Evolutionary conservation across 2,797 vertebrate genomes (phyloP), one percentile per base, ranked within the genome.

Genomic region (Myioborus melanocephalus): DNA sequence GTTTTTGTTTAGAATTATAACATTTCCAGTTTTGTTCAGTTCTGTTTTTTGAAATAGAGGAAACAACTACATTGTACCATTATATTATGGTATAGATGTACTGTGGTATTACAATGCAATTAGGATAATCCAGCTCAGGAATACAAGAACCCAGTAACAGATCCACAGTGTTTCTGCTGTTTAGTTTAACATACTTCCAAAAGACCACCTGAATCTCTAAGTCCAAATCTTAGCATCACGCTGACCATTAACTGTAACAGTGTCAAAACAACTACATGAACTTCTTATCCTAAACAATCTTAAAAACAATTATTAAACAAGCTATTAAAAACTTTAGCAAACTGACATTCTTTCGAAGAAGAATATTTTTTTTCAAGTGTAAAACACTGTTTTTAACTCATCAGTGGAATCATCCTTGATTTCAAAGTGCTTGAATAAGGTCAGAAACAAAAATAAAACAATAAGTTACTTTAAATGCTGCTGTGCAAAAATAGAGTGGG

Each of bases 201-300:
- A 39, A 94, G 79, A 94, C 44, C 63, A 91, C 50, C 41, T 84
- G 72, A 91, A 60, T 75, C 86, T 70, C 35, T 41, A 65, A 95
- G 85, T 73, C 59, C 64, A 64, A 77, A 60, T 53, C 53, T 70
- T 28, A 81, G 21, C 37, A 90, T 61, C 12, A 28, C 5, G 10
- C 22, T 87, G 49, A 77, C 35, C 50, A 56, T 44, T 61, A 77
- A 63, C 24, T 32, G 5, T 17, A 94, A 57, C 12, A 60, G 60
- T 80, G 87, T 71, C 35, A 47, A 53, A 94, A 78, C 35, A 79
- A 70, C 18, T 47, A 27, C 30, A 12, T 9, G 2, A 88, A 73
- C 10, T 69, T 65, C 12, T 70, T 87, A 68, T 3, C 18, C 24
- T 57, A 68, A 89, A 71, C 12, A 35, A 77, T 43, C 68, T 68